Evolutionary conservation across 2,888 invertebrate genomes (phyloP), one percentile per base, ranked within the genome.

Genomic region (Rhingia campestris): DNA sequence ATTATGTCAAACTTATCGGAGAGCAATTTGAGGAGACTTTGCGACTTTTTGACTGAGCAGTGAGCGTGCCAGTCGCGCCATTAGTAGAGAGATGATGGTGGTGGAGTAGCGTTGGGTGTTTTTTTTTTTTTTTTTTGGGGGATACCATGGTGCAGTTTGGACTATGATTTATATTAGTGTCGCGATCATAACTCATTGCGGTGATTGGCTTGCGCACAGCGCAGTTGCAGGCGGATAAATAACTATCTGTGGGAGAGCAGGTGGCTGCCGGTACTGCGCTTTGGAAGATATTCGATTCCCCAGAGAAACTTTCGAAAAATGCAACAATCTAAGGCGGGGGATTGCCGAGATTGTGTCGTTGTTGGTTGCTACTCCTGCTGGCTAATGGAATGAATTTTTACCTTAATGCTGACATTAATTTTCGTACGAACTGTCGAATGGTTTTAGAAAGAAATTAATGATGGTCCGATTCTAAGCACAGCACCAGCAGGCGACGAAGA

Each of bases 91-190:
- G 37, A 9, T 37, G 49, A 30, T 56, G n/a, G 47, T 37, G 32
- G 12, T 12, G 37, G 37, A 33, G 33, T 12, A 37, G 41, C 33
- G 35, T 39, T 5, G 22, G 22, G 22, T 2, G 22, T 22, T 22
- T 22, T 22, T 22, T 22, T 22, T 22, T 22, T 22, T 22, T 22
- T 22, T 22, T 22, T 22, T 1, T 1, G 22, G 22, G 22, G 22
- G 47, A 37, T 70, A 45, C 81, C 30, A 63, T 51, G 51, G 67
- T 43, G 73, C 58, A 63, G 74, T 63, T 79, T 59, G 75, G 66
- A 72, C 74, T 80, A 80, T 85, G 84, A 85, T 85, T 85, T 85
- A 85, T 76, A 32, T 70, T 76, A 63, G 72, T 85, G 81, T 81
- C 75, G 85, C 72, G 75, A 70, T 85, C 85, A 85, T 85, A 85